Evolutionary conservation across 2,113 vertebrate genomes (phyloP), one percentile per base, ranked within the genome.

Genomic region (Phylloscopus trochiloides): DNA sequence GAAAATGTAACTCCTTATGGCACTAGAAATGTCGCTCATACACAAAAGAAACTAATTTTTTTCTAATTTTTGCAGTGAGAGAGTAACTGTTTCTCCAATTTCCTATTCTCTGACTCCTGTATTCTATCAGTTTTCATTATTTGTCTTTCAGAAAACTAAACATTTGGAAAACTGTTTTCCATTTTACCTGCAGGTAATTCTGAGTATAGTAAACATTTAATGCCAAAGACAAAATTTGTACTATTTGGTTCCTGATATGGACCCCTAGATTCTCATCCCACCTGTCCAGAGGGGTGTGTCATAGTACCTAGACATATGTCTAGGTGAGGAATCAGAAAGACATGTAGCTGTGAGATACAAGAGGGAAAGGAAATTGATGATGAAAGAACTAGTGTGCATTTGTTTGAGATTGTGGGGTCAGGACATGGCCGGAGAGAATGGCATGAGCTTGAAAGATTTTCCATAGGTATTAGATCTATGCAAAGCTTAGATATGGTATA

Each of bases 341-440:
- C 13, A 28, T 28, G 9, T 22, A 55, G 3, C 34, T 73, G 17
- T 73, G 59, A 14, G 20, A 52, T 73, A 14, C 15, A 55, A n/a
- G 19, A 32, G 4, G 14, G 4, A 85, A 45, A 81, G 17, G 34
- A 82, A 88, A 57, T 5, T 38, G 15, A 9, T 32, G 4, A 47
- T 48, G 26, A 61, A 85, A 74, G 4, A 10, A 55, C 8, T 36
- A 24, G 55, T 38, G n/a, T 47, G 9, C 3, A 36, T 51, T 67
- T 88, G 1, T 12, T 91, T 25, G 32, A 85, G 22, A 68, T 38
- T n/a, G 4, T 47, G 6, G 3, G 13, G 13, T 42, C 59, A 73
- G 21, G 36, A 85, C 12, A 28, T 2, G 17, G 19, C 9, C 0
- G 0, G 22, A 81, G 22, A 81, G 19, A 22, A 31, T 38, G 14